Conservation (phyloP, 2,797 vertebrate genomes). For the Potorous gilbertii region DNA sequence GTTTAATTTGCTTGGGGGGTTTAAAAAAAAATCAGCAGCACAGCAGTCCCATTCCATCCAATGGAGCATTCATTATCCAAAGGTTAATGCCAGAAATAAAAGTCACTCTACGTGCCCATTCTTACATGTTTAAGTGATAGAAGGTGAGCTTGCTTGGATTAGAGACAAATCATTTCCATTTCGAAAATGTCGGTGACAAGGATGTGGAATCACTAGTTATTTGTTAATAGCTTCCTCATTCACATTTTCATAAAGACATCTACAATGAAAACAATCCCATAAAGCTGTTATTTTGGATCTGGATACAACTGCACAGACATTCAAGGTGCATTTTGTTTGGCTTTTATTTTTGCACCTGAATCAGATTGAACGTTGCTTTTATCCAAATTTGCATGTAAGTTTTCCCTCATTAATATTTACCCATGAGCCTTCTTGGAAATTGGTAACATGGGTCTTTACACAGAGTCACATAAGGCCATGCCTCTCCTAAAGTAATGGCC, state of each 20-base stretch:
- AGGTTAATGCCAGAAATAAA: constrained; percentile 76
- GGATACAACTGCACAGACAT: background rate
- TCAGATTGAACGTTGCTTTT: background rate
- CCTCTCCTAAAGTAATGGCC: constrained; percentile 45
- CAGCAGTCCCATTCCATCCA: constrained; percentile 71
- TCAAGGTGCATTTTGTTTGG: constrained; percentile 2
- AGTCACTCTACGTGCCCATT: constrained; percentile 39
- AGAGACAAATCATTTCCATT: constrained; percentile 54
- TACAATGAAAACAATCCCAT: background rate
- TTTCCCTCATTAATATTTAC: constrained; percentile 54
- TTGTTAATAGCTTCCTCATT: background rate
- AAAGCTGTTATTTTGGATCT: background rate
- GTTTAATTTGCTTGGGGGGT: constrained; percentile 72
- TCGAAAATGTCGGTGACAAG: constrained; percentile 41
- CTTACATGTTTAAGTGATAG: constrained; percentile 51
- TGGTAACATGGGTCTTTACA: constrained; percentile 18
- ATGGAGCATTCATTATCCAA: constrained; percentile 70
- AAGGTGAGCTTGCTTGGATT: constrained; percentile 13
- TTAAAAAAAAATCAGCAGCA: constrained; percentile 69
- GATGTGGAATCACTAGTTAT: constrained; percentile 22
- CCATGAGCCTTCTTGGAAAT: constrained; percentile 45
- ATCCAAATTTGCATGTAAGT: constrained; percentile 28
- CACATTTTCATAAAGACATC: constrained; percentile 10
- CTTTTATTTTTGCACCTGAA: background rate
- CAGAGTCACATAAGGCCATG: constrained; percentile 59